A percentile compares a stretch with the other conserved stretches of the same genome.
These are phyloP conservation scores for Drosophila navojoa DNA, from an alignment of 1,140 invertebrate genomes.

Conservation along the genomic window DNA sequence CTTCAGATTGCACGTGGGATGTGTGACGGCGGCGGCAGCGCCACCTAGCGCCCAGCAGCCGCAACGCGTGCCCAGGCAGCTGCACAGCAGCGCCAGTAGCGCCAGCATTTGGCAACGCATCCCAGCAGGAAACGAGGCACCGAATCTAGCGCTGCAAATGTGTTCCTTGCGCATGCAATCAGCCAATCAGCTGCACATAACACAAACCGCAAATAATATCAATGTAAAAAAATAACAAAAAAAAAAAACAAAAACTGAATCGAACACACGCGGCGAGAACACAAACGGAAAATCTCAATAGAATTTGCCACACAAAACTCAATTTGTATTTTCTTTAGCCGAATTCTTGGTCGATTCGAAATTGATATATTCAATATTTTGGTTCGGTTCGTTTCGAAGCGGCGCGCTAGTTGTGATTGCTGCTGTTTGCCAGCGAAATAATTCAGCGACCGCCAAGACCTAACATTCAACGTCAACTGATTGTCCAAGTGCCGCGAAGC, in stretches of 20 bases:
- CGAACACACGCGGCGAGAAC: slow-evolving; percentile 1
- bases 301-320: not conserved
- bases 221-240: slow-evolving; percentile 8
- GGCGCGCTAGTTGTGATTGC: not conserved
- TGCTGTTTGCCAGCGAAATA: slow-evolving; percentile 42
- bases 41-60: slow-evolving; percentile 39
- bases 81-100: slow-evolving; percentile 20
- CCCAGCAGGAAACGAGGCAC: slow-evolving; percentile 4
- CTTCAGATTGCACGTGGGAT: slow-evolving; percentile 74
- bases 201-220: not conserved
- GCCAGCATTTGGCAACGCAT: not conserved
- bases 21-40: slow-evolving; percentile 37
- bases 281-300: not conserved
- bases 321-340: not conserved
- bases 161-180: not conserved
- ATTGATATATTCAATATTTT: too few species aligned
- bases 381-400: too few species aligned
- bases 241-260: not conserved
- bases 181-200: slow-evolving; percentile 14
- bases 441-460: slow-evolving; percentile 75
- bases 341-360: too few species aligned
- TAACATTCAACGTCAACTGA: slow-evolving; percentile 82
- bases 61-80: slow-evolving; percentile 4
- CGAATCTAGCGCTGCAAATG: not conserved
- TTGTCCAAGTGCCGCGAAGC: slow-evolving; percentile 75